Percentiles rank a stretch among this genome's conserved stretches.
Evolutionary conservation across 2,888 invertebrate genomes (phyloP).

Genomic region (Pterostichus niger): DNA sequence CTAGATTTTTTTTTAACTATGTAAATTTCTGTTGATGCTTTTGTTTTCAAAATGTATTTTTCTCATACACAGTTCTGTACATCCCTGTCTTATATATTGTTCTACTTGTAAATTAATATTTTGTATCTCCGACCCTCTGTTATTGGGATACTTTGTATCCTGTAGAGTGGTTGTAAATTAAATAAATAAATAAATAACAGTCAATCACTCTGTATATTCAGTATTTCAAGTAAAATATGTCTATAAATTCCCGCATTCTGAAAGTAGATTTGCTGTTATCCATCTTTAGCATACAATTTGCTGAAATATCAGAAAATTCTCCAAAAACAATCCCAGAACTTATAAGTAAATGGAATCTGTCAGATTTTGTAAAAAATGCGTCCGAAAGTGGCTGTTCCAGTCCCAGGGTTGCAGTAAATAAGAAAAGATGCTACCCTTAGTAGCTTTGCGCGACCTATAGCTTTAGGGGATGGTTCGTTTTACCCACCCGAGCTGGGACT

Average conservation of each 20-base stretch:
- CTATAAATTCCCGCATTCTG: slow-evolving; percentile 6
- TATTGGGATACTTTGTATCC: too few species aligned
- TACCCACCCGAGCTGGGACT: background rate
- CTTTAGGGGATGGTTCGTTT: slow-evolving; percentile 26
- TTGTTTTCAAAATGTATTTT: too few species aligned
- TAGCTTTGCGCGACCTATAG: background rate
- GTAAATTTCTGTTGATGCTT: too few species aligned
- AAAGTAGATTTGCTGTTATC: slow-evolving; percentile 28
- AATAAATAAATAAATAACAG: too few species aligned
- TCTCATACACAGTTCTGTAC: too few species aligned
- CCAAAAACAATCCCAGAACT: slow-evolving; percentile 10
- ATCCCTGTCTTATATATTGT: too few species aligned
- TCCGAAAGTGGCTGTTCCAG: background rate
- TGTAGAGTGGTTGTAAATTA: too few species aligned
- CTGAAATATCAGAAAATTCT: slow-evolving; percentile 42
- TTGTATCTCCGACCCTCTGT: too few species aligned
- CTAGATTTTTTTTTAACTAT: too few species aligned
- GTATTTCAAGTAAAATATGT: too few species aligned
- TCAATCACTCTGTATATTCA: too few species aligned
- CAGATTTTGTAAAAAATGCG: slow-evolving; percentile 27
- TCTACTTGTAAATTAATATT: too few species aligned
- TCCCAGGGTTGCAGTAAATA: slow-evolving; percentile 30
- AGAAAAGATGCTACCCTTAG: background rate
- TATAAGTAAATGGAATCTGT: slow-evolving; percentile 52
- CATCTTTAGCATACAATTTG: slow-evolving; percentile 40